Evolutionary conservation across 2,797 vertebrate genomes (phyloP).

Genomic region (Pogoniulus pusillus): DNA sequence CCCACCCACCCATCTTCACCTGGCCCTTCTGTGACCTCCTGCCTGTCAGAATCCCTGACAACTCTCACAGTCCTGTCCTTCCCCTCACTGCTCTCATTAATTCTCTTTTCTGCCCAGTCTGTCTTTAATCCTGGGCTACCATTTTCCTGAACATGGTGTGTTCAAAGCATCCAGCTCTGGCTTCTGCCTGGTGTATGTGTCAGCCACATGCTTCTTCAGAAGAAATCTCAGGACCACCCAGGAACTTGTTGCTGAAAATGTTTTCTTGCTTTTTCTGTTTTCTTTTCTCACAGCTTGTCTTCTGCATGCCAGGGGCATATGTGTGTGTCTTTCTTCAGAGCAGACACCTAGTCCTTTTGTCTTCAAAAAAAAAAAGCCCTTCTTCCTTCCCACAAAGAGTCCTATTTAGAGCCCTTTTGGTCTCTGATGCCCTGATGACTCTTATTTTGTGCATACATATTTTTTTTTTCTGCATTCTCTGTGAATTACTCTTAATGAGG

Average conservation of each 20-base stretch:
- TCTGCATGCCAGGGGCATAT: background rate
- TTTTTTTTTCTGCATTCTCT: background rate
- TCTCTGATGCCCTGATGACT: background rate
- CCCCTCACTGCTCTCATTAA: background rate
- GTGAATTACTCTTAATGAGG: background rate
- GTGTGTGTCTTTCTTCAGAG: background rate
- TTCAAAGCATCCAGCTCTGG: background rate
- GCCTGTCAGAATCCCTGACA: background rate
- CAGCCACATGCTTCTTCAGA: background rate
- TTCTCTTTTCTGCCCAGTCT: background rate
- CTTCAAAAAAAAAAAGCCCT: background rate
- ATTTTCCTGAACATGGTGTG: background rate
- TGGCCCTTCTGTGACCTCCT: slow-evolving; percentile 31
- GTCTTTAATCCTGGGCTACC: background rate
- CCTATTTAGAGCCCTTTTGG: background rate
- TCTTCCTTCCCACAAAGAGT: background rate
- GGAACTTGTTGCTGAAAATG: background rate
- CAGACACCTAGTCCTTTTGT: background rate
- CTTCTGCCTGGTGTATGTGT: background rate
- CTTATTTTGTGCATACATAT: background rate
- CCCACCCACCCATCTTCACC: background rate
- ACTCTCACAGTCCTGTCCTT: background rate
- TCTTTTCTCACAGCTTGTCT: background rate
- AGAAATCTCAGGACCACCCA: background rate
- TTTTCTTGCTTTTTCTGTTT: background rate